Conservation (phyloP, 2,888 invertebrate genomes). For the Pycnomerus fuliginosus region DNA sequence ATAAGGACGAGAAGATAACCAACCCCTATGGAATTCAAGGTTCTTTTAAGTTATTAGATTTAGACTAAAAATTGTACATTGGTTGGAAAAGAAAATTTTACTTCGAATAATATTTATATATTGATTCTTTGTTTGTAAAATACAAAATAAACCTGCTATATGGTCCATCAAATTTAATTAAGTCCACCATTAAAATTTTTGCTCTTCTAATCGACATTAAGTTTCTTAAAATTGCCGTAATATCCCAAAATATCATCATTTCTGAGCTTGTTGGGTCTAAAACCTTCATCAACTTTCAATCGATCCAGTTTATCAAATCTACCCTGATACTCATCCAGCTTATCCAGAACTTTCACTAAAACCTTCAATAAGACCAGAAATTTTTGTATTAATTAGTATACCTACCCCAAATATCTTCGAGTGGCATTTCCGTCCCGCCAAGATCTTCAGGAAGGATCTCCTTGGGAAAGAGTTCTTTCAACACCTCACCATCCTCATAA, state of each 20-base stretch:
- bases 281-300: constrained; percentile 31
- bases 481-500: constrained; percentile 23
- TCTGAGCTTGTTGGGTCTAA: constrained; percentile 28
- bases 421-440: constrained; percentile 44
- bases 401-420: constrained; percentile 51
- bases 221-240: constrained; percentile 38
- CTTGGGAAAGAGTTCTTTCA: constrained; percentile 31
- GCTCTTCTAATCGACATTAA: constrained; percentile 33
- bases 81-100: no score
- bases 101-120: no score
- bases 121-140: no score
- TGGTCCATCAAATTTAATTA: no score
- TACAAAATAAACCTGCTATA: no score
- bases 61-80: no score
- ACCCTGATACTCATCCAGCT: constrained; percentile 27
- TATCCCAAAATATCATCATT: constrained; percentile 38
- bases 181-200: no score
- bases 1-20: no score
- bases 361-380: neutral
- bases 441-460: constrained; percentile 36
- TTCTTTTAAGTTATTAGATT: no score
- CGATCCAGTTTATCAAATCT: constrained; percentile 29
- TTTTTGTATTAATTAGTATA: neutral
- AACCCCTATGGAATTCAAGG: no score
- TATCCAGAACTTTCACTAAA: constrained; percentile 4